These are phyloP conservation scores for Acipenser ruthenus DNA, from an alignment of 2,797 vertebrate species.

Conservation along the genomic window DNA sequence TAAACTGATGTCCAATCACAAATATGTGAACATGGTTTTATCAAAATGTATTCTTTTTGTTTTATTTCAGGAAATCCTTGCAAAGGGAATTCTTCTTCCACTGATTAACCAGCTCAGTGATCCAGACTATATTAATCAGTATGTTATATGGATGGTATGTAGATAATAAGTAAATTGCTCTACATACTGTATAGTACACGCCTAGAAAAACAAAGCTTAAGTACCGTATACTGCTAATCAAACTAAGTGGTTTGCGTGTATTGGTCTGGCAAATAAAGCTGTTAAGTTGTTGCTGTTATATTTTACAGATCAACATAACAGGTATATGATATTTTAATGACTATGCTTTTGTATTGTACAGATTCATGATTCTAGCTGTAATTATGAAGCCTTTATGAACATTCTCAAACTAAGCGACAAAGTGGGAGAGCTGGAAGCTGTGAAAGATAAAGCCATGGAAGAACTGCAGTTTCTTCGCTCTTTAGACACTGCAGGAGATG, in stretches of 20 bases:
- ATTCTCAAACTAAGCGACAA: slow-evolving; percentile 96
- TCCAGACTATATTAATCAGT: slow-evolving; percentile 99
- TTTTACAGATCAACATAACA: slow-evolving; percentile 4
- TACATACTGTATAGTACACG: too few relatives aligned
- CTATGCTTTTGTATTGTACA: slow-evolving; percentile 38
- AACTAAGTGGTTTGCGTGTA: too few relatives aligned
- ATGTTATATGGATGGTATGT: slow-evolving; percentile 98
- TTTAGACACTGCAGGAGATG: slow-evolving; percentile 92
- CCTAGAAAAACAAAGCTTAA: too few relatives aligned
- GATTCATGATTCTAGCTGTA: slow-evolving; percentile 95
- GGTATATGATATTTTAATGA: slow-evolving; percentile 18
- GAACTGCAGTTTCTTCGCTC: slow-evolving; percentile 95
- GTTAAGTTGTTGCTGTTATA: not conserved
- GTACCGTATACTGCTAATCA: slow-evolving; percentile 26
- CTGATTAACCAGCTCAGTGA: slow-evolving; percentile 97
- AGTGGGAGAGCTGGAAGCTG: slow-evolving; percentile 84
- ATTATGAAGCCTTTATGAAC: slow-evolving; percentile 99
- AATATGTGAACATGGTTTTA: too few relatives aligned
- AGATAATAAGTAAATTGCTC: too few relatives aligned
- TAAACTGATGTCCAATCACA: too few relatives aligned
- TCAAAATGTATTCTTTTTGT: slow-evolving; percentile 4
- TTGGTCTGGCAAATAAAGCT: too few relatives aligned
- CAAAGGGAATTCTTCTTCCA: slow-evolving; percentile 91
- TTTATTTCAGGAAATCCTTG: slow-evolving; percentile 83
- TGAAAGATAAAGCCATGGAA: slow-evolving; percentile 92